Percentiles rank a stretch among this genome's conserved stretches.
phyloP scores from a whole-genome alignment of 2,888 invertebrate genomes.

The Ryuthela nishihirai region DNA sequence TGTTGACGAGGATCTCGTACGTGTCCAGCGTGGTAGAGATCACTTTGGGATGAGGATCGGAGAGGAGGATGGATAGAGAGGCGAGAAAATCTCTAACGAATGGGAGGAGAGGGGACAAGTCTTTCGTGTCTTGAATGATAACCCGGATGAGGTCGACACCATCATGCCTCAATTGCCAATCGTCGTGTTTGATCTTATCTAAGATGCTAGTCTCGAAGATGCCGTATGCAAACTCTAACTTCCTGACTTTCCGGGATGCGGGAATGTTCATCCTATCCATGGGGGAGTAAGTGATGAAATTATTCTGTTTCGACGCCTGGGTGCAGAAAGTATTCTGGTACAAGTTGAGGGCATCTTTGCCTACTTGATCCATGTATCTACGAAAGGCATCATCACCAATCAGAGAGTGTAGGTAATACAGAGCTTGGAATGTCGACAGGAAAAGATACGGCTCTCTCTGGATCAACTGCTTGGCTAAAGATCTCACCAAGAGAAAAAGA shows the following conservation, averaged over 20 bases:
- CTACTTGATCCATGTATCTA: conserved; percentile 18
- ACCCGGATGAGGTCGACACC: conserved; percentile 59
- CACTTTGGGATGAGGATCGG: conserved; percentile 60
- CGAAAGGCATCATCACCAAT: conserved; percentile 50
- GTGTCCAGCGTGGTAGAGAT: conserved; percentile 54
- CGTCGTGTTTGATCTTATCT: conserved; percentile 52
- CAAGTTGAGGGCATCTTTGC: conserved; percentile 10
- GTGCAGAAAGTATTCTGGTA: conserved; percentile 20
- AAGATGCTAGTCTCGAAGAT: conserved; percentile 52
- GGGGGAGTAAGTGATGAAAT: no score
- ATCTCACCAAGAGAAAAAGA: conserved; percentile 32
- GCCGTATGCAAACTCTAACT: conserved; percentile 50
- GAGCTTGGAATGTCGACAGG: conserved; percentile 45
- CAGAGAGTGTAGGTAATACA: conserved; percentile 49
- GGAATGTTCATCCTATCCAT: neutral
- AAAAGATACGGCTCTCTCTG: conserved; percentile 45
- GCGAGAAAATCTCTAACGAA: conserved; percentile 62
- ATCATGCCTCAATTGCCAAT: conserved; percentile 58
- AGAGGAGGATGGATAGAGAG: conserved; percentile 58
- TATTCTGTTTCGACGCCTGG: no score
- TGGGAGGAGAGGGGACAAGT: conserved; percentile 55
- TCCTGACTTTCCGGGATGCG: no score
- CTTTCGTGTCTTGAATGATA: conserved; percentile 49
- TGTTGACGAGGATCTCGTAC: conserved; percentile 51
- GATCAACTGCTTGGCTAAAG: conserved; percentile 40